Conservation (phyloP, 2,797 vertebrate genomes). For the Spinibarbus caldwelli region DNA sequence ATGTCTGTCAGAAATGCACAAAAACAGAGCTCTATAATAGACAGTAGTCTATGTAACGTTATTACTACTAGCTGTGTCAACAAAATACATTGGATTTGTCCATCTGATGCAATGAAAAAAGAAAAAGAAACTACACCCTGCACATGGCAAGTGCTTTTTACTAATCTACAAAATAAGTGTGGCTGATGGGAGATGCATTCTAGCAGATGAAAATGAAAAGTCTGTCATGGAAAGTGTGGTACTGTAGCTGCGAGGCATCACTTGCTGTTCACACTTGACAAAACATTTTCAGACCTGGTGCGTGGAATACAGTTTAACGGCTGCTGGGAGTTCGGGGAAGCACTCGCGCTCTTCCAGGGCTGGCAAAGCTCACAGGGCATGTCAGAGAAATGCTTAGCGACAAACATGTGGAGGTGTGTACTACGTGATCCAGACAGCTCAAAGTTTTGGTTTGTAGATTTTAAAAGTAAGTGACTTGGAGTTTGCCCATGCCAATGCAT, state of each 20-base stretch:
- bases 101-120: background rate
- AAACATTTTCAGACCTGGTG: conserved; percentile 30
- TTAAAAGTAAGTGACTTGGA: conserved; percentile 17
- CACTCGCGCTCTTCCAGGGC: background rate
- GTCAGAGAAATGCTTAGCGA: conserved; percentile 18
- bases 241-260: conserved; percentile 12
- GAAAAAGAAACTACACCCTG: background rate
- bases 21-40: background rate
- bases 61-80: background rate
- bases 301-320: conserved; percentile 17
- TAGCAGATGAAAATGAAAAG: conserved; percentile 14
- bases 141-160: background rate
- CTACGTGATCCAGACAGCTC: background rate
- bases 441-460: conserved; percentile 1
- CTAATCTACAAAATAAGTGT: background rate
- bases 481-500: background rate
- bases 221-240: background rate
- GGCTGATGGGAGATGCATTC: conserved; percentile 2
- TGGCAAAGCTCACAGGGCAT: background rate
- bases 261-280: conserved; percentile 29
- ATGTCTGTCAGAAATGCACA: background rate
- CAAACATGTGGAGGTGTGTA: background rate
- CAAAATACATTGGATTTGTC: background rate
- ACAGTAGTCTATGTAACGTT: background rate
- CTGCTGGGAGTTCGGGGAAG: background rate